Base-by-base conservation (phyloP, 2,113 vertebrate species). In the Seriola aureovittata region DNA sequence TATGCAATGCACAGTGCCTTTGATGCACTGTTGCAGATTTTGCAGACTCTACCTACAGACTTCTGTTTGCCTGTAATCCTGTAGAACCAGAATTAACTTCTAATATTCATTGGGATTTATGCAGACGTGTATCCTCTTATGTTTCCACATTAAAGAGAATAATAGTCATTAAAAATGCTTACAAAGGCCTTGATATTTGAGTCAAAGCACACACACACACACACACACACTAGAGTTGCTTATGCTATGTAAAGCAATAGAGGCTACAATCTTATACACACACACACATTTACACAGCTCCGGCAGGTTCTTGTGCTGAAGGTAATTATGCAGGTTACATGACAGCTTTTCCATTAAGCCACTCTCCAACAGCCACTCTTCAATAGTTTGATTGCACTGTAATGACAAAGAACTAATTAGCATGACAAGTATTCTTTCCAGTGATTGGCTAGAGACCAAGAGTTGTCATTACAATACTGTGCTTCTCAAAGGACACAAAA, bases 351-450 rank as follows among this genome's bases (percentile, higher is more conserved):
- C 87, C 80, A 89, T 86, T 87, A 88, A 87, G 52, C 66, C n/a
- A 32, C 77, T 80, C 80, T 75, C 14, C 46, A 66, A 5, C 36
- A 74, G 59, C 69, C 74, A 72, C 84, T 89, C 67, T 71, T 88
- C 38, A 71, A 42, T 75, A 65, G 72, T 82, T 84, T 92, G 76
- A 88, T 91, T 88, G 79, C 82, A 70, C 69, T 69, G 66, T 82
- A 81, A 90, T 89, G 87, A 86, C 65, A 62, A 77, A 71, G n/a
- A 84, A 64, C 60, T 81, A 85, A 90, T 92, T 90, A 88, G 73
- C 80, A 85, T 86, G 85, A 81, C 79, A 85, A 92, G 77, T 75
- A 72, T 86, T 82, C 57, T 80, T 78, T 82, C 29, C 44, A 32
- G 60, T 81, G 79, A 88, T 86, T 89, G 74, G 77, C 85, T 60